Percentiles rank a stretch among this genome's conserved stretches.
phyloP scores from a whole-genome alignment of 2,797 vertebrate genomes.

The Coranthus polyacanthus region DNA sequence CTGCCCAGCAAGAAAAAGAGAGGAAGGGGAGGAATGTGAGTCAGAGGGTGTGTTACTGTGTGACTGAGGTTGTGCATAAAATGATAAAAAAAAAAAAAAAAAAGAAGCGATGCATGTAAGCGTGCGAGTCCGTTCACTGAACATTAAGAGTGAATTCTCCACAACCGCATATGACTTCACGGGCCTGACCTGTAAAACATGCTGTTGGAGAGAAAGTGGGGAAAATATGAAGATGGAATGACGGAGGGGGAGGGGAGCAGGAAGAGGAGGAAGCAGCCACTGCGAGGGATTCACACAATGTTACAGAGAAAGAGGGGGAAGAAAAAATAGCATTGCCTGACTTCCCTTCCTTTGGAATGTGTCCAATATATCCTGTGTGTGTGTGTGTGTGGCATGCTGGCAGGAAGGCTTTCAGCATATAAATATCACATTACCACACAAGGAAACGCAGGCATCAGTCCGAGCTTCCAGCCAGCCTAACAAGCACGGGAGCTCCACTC shows the following conservation, averaged over 20 bases:
- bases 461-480: slow-evolving; percentile 79
- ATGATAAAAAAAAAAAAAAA: slow-evolving; percentile 23
- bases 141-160: slow-evolving; percentile 68
- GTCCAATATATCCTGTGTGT: slow-evolving; percentile 74
- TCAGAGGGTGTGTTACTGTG: slow-evolving; percentile 38
- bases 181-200: slow-evolving; percentile 75
- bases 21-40: slow-evolving; percentile 71
- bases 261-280: slow-evolving; percentile 36
- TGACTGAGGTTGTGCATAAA: slow-evolving; percentile 43
- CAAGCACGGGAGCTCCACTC: slow-evolving; percentile 75
- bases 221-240: slow-evolving; percentile 46
- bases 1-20: slow-evolving; percentile 75
- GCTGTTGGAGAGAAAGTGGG: slow-evolving; percentile 49
- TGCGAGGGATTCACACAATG: slow-evolving; percentile 58
- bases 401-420: slow-evolving; percentile 85
- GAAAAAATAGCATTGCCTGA: slow-evolving; percentile 60
- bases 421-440: slow-evolving; percentile 89
- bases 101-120: slow-evolving; percentile 27
- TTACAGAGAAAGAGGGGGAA: slow-evolving; percentile 42
- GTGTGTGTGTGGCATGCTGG: slow-evolving; percentile 66
- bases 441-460: slow-evolving; percentile 84
- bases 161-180: slow-evolving; percentile 63
- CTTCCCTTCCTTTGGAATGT: slow-evolving; percentile 76
- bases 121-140: slow-evolving; percentile 52
- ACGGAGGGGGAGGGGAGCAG: slow-evolving; percentile 34